A percentile compares a stretch with the other conserved stretches of the same genome.
Evolutionary conservation across 2,797 vertebrate genomes (phyloP).

Genomic region (Furcifer pardalis): DNA sequence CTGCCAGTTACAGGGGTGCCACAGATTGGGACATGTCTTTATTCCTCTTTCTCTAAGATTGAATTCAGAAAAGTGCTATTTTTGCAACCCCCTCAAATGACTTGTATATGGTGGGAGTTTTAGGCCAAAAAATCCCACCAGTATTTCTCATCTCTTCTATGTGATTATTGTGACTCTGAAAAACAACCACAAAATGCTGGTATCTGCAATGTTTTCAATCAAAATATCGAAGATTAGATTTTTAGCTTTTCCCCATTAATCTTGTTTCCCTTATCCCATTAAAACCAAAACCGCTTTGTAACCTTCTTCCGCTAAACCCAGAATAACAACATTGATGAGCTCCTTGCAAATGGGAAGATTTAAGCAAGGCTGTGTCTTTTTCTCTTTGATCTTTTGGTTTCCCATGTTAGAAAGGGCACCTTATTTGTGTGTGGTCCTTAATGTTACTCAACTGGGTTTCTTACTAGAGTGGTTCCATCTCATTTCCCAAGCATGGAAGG

Average conservation of each 20-base stretch:
- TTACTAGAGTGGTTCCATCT: background rate
- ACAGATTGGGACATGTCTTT: no score
- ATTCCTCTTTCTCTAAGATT: no score
- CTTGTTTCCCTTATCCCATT: background rate
- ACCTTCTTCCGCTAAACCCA: background rate
- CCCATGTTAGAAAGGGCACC: slow-evolving; percentile 26
- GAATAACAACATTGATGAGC: background rate
- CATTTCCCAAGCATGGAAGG: slow-evolving; percentile 50
- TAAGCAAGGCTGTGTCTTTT: slow-evolving; percentile 17
- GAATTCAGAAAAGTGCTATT: no score
- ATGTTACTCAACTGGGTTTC: slow-evolving; percentile 38
- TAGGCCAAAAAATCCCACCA: no score
- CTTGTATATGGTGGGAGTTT: no score
- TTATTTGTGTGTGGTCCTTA: slow-evolving; percentile 50
- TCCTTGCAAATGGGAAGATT: background rate
- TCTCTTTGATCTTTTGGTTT: background rate
- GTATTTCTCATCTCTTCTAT: no score
- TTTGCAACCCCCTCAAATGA: no score
- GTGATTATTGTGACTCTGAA: no score
- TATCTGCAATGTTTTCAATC: background rate
- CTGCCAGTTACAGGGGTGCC: no score
- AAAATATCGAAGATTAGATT: no score
- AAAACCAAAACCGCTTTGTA: background rate
- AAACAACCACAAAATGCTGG: background rate
- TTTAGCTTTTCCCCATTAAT: background rate